Conservation (phyloP, 2,113 vertebrate species). For the Pandion haliaetus region DNA sequence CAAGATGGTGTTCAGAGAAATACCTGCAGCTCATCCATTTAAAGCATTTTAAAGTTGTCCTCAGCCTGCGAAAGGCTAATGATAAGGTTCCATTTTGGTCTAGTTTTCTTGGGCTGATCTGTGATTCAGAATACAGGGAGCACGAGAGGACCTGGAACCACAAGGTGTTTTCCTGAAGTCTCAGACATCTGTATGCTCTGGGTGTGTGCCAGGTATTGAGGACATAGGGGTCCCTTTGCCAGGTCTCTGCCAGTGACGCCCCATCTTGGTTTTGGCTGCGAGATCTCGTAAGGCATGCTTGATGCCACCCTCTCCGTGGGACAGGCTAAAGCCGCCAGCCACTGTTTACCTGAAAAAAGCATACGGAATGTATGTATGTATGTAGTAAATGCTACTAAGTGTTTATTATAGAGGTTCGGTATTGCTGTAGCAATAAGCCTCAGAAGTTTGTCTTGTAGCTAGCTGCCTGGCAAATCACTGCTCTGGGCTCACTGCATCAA, state of each 20-base stretch:
- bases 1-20: background rate
- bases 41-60: background rate
- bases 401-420: background rate
- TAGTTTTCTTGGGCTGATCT: background rate
- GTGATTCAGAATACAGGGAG: background rate
- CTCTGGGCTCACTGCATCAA: background rate
- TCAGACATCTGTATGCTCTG: background rate
- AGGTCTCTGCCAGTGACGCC: rapidly evolving
- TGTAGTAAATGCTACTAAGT: background rate
- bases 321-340: background rate
- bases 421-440: background rate
- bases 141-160: background rate
- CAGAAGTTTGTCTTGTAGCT: background rate
- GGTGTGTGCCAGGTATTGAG: background rate
- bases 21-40: background rate
- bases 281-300: rapidly evolving
- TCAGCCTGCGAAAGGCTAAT: background rate
- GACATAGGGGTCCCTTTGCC: background rate
- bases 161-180: background rate
- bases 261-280: background rate
- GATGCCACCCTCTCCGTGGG: background rate
- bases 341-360: background rate
- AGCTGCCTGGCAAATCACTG: background rate
- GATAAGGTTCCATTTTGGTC: background rate
- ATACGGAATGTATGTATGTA: no score